A percentile compares a stretch with the other conserved stretches of the same genome.
phyloP scores from a whole-genome alignment of 1,140 invertebrate species.

The Drosophila nigromelanica region DNA sequence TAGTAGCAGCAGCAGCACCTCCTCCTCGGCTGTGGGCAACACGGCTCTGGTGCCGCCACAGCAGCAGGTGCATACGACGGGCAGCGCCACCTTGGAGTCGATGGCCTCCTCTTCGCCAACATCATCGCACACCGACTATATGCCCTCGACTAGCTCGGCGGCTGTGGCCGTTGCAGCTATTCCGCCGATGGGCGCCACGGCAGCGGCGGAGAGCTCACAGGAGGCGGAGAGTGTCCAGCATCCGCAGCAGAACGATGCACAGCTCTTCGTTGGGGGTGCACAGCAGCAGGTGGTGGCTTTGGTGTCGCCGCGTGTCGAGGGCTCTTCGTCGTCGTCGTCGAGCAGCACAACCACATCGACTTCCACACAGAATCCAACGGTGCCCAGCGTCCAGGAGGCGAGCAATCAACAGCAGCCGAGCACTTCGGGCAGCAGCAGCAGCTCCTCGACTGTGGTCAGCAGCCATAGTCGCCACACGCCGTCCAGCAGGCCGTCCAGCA shows the following conservation, averaged over 20 bases:
- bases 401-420: conserved; percentile 83
- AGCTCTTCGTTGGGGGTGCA: conserved; percentile 84
- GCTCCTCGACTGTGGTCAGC: conserved; percentile 80
- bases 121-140: conserved; percentile 88
- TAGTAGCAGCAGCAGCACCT: conserved; percentile 2
- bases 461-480: conserved; percentile 86
- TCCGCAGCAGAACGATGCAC: conserved; percentile 74
- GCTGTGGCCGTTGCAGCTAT: conserved; percentile 84
- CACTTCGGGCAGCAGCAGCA: conserved; percentile 77
- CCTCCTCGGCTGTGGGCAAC: conserved; percentile 75
- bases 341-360: conserved; percentile 57
- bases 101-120: conserved; percentile 86
- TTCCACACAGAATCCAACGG: conserved; percentile 64
- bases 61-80: conserved; percentile 86
- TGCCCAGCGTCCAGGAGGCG: conserved; percentile 80
- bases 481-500: conserved; percentile 86
- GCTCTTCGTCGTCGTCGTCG: conserved; percentile 56
- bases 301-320: conserved; percentile 89
- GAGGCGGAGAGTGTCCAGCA: conserved; percentile 83
- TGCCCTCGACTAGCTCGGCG: conserved; percentile 88
- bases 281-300: conserved; percentile 89
- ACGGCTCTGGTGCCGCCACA: conserved; percentile 87
- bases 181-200: conserved; percentile 83
- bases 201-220: conserved; percentile 80
- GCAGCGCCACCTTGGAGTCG: conserved; percentile 85